Evolutionary conservation across 2,113 vertebrate species (phyloP).

Genomic region (Calyptomena viridis): DNA sequence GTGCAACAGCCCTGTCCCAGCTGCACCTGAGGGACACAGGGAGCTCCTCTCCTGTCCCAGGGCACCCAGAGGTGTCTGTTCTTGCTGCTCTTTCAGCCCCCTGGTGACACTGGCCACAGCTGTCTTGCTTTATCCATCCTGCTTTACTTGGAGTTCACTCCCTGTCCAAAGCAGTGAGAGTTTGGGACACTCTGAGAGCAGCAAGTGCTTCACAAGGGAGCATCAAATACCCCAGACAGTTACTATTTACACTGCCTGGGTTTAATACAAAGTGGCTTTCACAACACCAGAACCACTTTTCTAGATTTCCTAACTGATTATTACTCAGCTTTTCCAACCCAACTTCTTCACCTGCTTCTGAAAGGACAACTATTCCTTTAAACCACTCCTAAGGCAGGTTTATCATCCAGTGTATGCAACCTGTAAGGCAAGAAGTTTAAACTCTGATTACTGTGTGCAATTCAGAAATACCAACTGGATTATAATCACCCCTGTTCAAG

Average conservation of each 20-base stretch:
- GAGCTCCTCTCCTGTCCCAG: background rate
- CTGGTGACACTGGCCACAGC: background rate
- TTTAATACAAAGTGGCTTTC: background rate
- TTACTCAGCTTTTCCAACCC: background rate
- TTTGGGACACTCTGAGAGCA: background rate
- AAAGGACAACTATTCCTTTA: background rate
- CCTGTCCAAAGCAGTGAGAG: background rate
- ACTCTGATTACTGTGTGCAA: conserved; percentile 19
- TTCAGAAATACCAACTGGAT: conserved; percentile 47
- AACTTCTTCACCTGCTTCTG: background rate
- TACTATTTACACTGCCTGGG: background rate
- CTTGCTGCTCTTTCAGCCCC: background rate
- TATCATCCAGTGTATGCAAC: background rate
- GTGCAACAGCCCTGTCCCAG: background rate
- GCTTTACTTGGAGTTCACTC: background rate
- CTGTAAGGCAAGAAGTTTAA: conserved; percentile 11
- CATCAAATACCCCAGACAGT: background rate
- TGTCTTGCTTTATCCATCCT: background rate
- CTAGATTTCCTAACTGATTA: background rate
- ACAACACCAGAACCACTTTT: background rate
- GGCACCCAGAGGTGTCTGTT: background rate
- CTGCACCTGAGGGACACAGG: background rate
- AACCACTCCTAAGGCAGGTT: background rate
- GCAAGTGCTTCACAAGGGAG: background rate
- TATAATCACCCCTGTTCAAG: conserved; percentile 43